Percentiles rank a stretch among this genome's conserved stretches.
phyloP scores from a whole-genome alignment of 2,113 vertebrate genomes.

The Chaetorhynchus papuensis region DNA sequence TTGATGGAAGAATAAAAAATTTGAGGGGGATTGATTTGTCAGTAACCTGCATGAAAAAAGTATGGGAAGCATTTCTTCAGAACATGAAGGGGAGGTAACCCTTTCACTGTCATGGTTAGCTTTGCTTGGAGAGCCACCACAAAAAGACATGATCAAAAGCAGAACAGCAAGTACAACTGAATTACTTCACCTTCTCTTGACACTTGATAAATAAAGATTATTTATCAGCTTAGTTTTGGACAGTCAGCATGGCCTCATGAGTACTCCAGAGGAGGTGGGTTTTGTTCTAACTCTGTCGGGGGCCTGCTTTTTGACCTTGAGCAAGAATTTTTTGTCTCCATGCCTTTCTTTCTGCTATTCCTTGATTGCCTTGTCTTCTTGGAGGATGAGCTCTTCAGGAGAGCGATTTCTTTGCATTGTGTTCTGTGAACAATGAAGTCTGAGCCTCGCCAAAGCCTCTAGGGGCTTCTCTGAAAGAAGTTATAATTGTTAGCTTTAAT shows the following conservation, averaged over 20 bases:
- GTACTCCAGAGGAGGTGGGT: background rate
- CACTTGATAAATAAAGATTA: background rate
- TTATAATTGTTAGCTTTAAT: conserved; percentile 49
- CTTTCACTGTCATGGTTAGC: background rate
- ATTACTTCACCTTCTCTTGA: background rate
- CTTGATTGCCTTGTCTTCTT: background rate
- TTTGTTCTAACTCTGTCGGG: background rate
- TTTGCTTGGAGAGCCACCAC: background rate
- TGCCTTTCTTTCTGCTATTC: background rate
- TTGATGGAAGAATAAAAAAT: conserved; percentile 34
- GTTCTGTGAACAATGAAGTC: background rate
- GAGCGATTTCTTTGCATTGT: conserved; percentile 3
- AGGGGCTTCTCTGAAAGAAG: conserved; percentile 4
- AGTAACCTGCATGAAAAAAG: background rate
- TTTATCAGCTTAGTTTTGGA: background rate
- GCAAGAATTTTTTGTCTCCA: background rate
- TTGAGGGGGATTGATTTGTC: background rate
- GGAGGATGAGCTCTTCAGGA: background rate
- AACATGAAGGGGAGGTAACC: background rate
- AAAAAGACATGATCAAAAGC: background rate
- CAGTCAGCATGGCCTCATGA: background rate
- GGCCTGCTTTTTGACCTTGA: background rate
- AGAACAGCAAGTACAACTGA: background rate
- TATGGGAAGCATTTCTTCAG: background rate
- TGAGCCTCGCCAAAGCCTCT: background rate